Evolutionary conservation across 2,888 invertebrate genomes (phyloP), one percentile per base, ranked within the genome.

Genomic region (Eugnorisma glareosa): DNA sequence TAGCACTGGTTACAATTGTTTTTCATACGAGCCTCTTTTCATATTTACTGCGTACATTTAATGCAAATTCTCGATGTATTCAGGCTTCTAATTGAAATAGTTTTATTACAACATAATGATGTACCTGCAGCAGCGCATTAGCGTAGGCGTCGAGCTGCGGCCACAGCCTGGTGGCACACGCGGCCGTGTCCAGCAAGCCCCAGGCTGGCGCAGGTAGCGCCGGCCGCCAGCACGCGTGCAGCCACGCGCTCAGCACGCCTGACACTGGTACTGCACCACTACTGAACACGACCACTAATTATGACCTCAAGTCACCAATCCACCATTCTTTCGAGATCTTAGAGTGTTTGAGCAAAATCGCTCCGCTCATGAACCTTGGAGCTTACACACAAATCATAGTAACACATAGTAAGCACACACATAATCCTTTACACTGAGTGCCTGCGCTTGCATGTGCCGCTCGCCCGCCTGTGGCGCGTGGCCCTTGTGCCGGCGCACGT

Each of bases 211-310:
- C 28, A 54, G 83, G 15, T 79, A 85, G 71, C 81, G 77, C 61
- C 45, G 85, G 81, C 51, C 86, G 88, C 93, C 95, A 93, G 81
- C 94, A 86, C 43, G 92, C 93, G 82, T 92, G 93, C 77, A 94
- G 87, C 96, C 96, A 96, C 43, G 92, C 92, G 8, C 89, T 75
- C 66, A 93, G 75, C 45, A 92, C 72, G 31, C 88, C 81, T 0
- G 82, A 54, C 2, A 81, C 83, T 0, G 79, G 51, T 0, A 78
- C 77, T 5, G 66, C 72, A 11, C 81, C 81, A 24, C 73, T 89
- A 43, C 86, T 86, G 51, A 0, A 7, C 28, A 35, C 15, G 4
- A 40, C 4, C 15, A 48, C 7, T 0, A 15, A 6, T 15, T 28
- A 21, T 72, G 1, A 35, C 0, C 8, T n/a, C 24, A 37, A 61